Evolutionary conservation across 1,140 invertebrate genomes (phyloP), one percentile per base, ranked within the genome.

Genomic region (Bradynema listronoti): DNA sequence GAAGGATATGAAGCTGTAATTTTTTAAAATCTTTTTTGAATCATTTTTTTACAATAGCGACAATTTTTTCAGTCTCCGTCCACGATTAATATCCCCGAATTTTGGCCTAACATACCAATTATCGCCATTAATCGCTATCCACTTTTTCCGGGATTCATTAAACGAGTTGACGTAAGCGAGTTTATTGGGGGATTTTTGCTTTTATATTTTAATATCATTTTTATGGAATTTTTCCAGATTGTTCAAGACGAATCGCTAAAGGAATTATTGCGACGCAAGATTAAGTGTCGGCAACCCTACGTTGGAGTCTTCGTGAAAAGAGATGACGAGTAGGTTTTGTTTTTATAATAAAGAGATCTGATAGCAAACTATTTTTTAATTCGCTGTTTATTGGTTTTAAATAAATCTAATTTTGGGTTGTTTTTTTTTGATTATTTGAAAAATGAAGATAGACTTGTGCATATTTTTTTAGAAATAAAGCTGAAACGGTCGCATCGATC

Each of bases 101-200:
- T 89, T 27, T 97, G 90, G 86, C 93, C 94, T 5, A 85, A 89
- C 79, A 85, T 98, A 6, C 94, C 94, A 41, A 85, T 98, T 11
- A 88, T 99, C 71, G 90, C 92, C 1, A 87, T 97, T 56, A 87
- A 84, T 71, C 84, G 90, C 69, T 91, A 93, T 83, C 93, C 93
- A 33, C 87, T 98, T 1, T 98, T 98, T 83, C 95, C 94, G 39
- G 85, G 89, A 71, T 98, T 99, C 81, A 91, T 96, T 60, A 98
- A 98, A 82, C 85, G 97, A 62, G 86, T 98, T 63, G 93, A 97
- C 82, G 88, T 90, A 78, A 75, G 72, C n/a, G n/a, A n/a, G n/a
- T n/a, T n/a, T n/a, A n/a, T n/a, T n/a, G n/a, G n/a, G n/a, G n/a
- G n/a, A n/a, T n/a, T n/a, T n/a, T n/a, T n/a, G n/a, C n/a, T 61